A percentile compares a stretch with the other conserved stretches of the same genome.
Conservation (phyloP, 2,888 invertebrate species). For the Zelleria hepariella region DNA sequence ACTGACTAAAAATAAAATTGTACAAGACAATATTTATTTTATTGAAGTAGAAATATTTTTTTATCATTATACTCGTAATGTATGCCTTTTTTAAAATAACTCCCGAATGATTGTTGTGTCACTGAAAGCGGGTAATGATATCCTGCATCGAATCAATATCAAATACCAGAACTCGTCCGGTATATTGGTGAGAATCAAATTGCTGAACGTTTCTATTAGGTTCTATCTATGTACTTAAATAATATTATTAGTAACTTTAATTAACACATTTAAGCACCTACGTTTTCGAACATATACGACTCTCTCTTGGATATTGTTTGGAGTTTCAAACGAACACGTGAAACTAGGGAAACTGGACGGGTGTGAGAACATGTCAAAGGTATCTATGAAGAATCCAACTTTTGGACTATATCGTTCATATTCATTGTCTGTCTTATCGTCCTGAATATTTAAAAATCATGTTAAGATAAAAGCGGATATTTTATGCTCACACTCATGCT, state of each 20-base stretch:
- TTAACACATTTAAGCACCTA: conserved; percentile 57
- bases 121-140: too few species aligned
- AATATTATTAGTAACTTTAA: conserved; percentile 18
- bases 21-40: too few species aligned
- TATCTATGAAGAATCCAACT: conserved; percentile 53
- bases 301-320: conserved; percentile 27
- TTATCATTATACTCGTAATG: too few species aligned
- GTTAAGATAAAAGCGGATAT: conserved; percentile 18
- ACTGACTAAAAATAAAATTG: too few species aligned
- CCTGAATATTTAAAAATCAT: conserved; percentile 57
- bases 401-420: conserved; percentile 49
- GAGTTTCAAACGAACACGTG: conserved; percentile 41
- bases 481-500: background rate
- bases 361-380: conserved; percentile 19
- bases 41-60: too few species aligned
- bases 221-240: too few species aligned
- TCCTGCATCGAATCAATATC: too few species aligned
- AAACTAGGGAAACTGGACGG: conserved; percentile 16
- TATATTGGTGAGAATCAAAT: background rate
- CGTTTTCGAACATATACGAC: conserved; percentile 45
- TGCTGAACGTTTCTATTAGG: background rate
- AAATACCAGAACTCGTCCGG: background rate
- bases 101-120: too few species aligned
- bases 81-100: too few species aligned
- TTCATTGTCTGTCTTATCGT: conserved; percentile 36